Evolutionary conservation across 30 jellyfish, hydroid and myxozoan species (phyloP).

Genomic region (Turritopsis rubra): DNA sequence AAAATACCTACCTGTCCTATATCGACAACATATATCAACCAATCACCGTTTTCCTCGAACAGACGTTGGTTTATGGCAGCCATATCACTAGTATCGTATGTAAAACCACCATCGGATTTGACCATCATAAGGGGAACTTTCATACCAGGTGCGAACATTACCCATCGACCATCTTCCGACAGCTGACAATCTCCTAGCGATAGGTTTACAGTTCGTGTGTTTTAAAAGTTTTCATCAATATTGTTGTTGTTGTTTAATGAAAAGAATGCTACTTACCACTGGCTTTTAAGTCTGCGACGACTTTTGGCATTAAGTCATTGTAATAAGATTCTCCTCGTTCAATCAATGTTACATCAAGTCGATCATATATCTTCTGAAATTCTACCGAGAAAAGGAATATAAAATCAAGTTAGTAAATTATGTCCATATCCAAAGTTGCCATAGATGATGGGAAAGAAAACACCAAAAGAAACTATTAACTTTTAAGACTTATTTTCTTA

Average conservation of each 20-base stretch:
- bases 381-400: slow-evolving; percentile 35
- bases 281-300: slow-evolving; percentile 66
- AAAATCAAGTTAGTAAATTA: too few relatives aligned
- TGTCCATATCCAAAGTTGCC: too few relatives aligned
- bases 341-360: slow-evolving; percentile 64
- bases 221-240: neutral
- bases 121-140: slow-evolving; percentile 91
- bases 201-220: neutral
- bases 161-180: slow-evolving; percentile 83
- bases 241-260: neutral
- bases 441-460: too few relatives aligned
- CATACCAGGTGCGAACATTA: slow-evolving; percentile 74
- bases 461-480: too few relatives aligned
- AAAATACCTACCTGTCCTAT: slow-evolving; percentile 82
- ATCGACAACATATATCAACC: slow-evolving; percentile 94
- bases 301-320: slow-evolving; percentile 69
- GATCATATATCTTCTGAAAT: slow-evolving; percentile 84
- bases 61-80: slow-evolving; percentile 93
- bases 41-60: slow-evolving; percentile 75
- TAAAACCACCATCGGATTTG: slow-evolving; percentile 98
- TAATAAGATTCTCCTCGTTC: slow-evolving; percentile 98
- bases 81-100: slow-evolving; percentile 98
- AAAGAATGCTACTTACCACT: slow-evolving; percentile 41
- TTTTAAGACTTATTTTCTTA: too few relatives aligned
- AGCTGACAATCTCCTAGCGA: slow-evolving; percentile 35